phyloP scores from a whole-genome alignment of 2,888 invertebrate species.

The Perizoma affinitatum region DNA sequence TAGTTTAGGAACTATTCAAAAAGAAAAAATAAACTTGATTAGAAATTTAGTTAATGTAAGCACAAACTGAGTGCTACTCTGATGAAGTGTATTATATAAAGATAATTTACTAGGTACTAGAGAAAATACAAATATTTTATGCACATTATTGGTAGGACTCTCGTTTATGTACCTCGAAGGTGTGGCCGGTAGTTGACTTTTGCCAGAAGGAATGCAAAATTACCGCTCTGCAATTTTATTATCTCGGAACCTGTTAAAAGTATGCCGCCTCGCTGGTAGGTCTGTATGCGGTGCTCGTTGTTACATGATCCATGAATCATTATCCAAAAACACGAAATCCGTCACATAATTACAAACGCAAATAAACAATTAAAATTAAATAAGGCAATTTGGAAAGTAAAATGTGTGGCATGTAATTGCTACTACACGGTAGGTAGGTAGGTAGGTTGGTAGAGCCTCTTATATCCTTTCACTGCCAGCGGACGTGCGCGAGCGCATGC shows the following conservation, averaged over 20 bases:
- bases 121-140: too few species aligned
- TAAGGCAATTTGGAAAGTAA: constrained; percentile 38
- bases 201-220: constrained; percentile 21
- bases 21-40: too few species aligned
- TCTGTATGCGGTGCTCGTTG: neutral
- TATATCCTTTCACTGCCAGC: constrained; percentile 36
- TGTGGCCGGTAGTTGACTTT: constrained; percentile 12
- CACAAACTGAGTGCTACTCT: too few species aligned
- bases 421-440: constrained; percentile 16
- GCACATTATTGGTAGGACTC: too few species aligned
- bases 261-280: neutral
- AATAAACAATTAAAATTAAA: constrained; percentile 35
- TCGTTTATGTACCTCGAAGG: constrained; percentile 6
- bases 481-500: constrained; percentile 26
- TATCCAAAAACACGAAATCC: constrained; percentile 19
- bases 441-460: constrained; percentile 6
- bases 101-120: too few species aligned
- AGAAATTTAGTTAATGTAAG: too few species aligned
- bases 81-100: too few species aligned
- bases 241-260: constrained; percentile 19
- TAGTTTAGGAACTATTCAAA: too few species aligned
- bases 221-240: constrained; percentile 12
- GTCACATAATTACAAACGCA: constrained; percentile 27
- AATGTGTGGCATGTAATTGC: constrained; percentile 29
- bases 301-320: constrained; percentile 24